Evolutionary conservation across 2,797 vertebrate genomes (phyloP).

Genomic region (Brachymystax lenok): DNA sequence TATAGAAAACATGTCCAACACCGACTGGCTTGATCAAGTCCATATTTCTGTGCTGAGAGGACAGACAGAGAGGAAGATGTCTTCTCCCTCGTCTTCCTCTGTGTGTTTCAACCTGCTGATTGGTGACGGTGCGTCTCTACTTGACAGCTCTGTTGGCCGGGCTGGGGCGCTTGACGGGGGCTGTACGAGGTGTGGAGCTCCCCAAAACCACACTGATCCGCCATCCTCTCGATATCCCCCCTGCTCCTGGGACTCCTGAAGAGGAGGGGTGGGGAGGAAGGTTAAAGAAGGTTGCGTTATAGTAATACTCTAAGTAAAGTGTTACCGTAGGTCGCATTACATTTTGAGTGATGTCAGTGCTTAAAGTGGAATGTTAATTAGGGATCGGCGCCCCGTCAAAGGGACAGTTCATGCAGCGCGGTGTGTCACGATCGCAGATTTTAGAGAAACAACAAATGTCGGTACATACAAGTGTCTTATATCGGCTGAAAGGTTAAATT

Average conservation of each 20-base stretch:
- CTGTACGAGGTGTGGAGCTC: conserved; percentile 6
- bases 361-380: too few species aligned
- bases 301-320: too few species aligned
- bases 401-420: too few species aligned
- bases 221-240: conserved; percentile 29
- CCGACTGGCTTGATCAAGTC: conserved; percentile 9
- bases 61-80: background rate
- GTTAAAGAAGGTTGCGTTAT: too few species aligned
- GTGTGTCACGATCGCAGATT: too few species aligned
- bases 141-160: too few species aligned
- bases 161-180: background rate
- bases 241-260: conserved; percentile 43
- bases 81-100: conserved; percentile 38
- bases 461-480: too few species aligned
- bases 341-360: too few species aligned
- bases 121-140: conserved; percentile 29
- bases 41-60: background rate
- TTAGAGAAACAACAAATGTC: too few species aligned
- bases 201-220: conserved; percentile 50
- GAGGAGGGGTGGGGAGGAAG: background rate
- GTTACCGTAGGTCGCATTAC: too few species aligned
- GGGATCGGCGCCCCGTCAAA: too few species aligned
- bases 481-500: too few species aligned
- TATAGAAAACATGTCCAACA: background rate
- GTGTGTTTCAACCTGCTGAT: conserved; percentile 16